A percentile compares a stretch with the other conserved stretches of the same genome.
Evolutionary conservation across 2,113 vertebrate species (phyloP).

Genomic region (Apodemus sylvaticus): DNA sequence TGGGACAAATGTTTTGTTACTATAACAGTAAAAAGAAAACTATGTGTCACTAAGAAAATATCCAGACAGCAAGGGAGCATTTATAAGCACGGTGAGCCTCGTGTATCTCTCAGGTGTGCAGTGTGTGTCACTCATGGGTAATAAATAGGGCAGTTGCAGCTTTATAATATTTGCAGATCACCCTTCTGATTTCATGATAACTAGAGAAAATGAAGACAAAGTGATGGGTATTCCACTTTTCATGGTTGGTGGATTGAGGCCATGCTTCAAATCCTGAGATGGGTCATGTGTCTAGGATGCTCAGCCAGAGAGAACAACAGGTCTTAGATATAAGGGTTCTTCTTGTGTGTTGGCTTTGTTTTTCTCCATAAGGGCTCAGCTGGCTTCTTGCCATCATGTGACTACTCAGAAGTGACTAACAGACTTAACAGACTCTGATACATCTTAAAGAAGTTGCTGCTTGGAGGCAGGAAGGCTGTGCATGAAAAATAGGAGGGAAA

Average conservation of each 20-base stretch:
- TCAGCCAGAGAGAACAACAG: neutral
- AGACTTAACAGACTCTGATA: neutral
- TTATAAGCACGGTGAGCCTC: neutral
- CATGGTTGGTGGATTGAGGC: neutral
- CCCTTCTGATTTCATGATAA: too few species aligned
- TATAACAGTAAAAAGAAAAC: neutral
- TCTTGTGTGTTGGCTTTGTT: neutral
- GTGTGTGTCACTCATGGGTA: too few species aligned
- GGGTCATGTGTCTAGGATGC: neutral
- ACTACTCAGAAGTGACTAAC: neutral
- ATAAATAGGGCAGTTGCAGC: too few species aligned
- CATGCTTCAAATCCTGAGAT: neutral
- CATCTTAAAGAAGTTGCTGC: neutral
- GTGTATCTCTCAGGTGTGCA: too few species aligned
- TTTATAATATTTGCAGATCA: too few species aligned
- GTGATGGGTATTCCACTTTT: neutral
- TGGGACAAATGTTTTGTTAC: neutral
- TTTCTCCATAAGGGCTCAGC: neutral
- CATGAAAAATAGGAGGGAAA: neutral
- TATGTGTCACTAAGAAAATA: neutral
- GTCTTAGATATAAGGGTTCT: neutral
- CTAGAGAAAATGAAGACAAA: neutral
- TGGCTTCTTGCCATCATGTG: neutral
- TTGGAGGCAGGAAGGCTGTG: rapidly evolving
- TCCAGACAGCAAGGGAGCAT: neutral